Base-by-base conservation (phyloP, 1,140 invertebrate genomes). In the Meloidogyne hapla region DNA sequence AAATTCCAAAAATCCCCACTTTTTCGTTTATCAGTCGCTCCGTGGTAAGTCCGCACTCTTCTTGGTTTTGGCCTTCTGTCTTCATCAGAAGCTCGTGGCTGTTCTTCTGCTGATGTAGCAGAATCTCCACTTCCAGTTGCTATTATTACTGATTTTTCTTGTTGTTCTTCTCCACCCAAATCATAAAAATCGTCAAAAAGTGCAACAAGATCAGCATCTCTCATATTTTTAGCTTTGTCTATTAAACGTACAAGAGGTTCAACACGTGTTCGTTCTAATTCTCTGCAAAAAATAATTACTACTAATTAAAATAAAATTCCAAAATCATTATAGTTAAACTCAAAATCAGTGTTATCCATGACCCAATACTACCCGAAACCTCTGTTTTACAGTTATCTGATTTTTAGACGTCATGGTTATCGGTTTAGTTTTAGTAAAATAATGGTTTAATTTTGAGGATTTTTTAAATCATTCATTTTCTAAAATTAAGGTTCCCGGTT, bases 151-250 rank as follows among this genome's bases (percentile, higher is more conserved):
- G 56, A 9, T 23, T 33, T 66, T 26, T 23, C 48, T 77, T 77
- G 23, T n/a, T 38, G 38, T 56, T 72, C 63, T 77, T 61, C 23
- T 40, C 77, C 61, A 10, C 64, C 40, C 15, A 80, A 25, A n/a
- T 80, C 79, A 42, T 82, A 64, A 9, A 80, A 64, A 33, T 80
- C 79, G 33, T 80, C 79, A 62, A 81, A 81, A 61, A 81, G 80
- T 13, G 79, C 61, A 5, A 64, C 21, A 18, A 80, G 25, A 65
- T 80, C 79, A 9, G 68, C 42, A 67, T 81, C 79, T 33, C 79
- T 21, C 1, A 66, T 23, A 13, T 74, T 81, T 74, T 78, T 42
- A 1, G 80, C 81, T 40, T 33, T 65, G 61, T 81, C 80, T 45
- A 81, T 70, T 42, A 81, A 70, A 48, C 78, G 28, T 45, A 78